Conservation (phyloP, 2,113 vertebrate genomes). For the Polyodon spathula region DNA sequence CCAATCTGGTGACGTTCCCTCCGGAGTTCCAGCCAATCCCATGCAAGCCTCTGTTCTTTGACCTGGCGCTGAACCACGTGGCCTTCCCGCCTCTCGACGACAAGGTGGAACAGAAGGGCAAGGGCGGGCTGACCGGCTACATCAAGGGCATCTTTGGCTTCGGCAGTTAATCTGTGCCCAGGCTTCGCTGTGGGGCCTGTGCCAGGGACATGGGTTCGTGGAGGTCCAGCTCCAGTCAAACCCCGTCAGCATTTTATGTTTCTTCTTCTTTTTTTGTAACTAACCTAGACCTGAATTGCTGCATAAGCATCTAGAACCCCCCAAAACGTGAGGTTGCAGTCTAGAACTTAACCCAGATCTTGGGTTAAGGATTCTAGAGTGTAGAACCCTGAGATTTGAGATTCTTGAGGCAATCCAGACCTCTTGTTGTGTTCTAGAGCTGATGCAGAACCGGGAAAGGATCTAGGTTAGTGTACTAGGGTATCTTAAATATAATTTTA, state of each 20-base stretch:
- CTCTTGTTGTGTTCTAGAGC: constrained; percentile 10
- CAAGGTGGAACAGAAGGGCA: constrained; percentile 95
- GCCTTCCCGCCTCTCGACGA: constrained; percentile 89
- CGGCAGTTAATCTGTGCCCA: constrained; percentile 67
- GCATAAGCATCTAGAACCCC: background rate
- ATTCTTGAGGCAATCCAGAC: constrained; percentile 17
- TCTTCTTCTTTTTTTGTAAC: too few species aligned
- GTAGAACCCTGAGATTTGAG: constrained; percentile 4
- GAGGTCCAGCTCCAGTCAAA: background rate
- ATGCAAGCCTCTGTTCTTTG: constrained; percentile 95
- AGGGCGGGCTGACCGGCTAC: constrained; percentile 91
- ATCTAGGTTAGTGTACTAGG: constrained; percentile 7
- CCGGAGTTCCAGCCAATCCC: constrained; percentile 92
- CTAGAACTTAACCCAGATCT: background rate
- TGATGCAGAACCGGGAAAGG: constrained; percentile 3
- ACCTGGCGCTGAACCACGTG: constrained; percentile 93
- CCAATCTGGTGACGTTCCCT: constrained; percentile 87
- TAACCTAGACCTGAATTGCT: too few species aligned
- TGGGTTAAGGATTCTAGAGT: background rate
- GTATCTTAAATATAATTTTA: constrained; percentile 9
- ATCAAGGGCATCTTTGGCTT: constrained; percentile 98
- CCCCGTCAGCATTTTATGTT: too few species aligned
- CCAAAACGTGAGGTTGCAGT: background rate
- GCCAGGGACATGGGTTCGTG: background rate
- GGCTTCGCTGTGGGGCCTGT: background rate